Base-by-base conservation (phyloP, 1,140 invertebrate genomes). In the Mizuhopecten yessoensis region DNA sequence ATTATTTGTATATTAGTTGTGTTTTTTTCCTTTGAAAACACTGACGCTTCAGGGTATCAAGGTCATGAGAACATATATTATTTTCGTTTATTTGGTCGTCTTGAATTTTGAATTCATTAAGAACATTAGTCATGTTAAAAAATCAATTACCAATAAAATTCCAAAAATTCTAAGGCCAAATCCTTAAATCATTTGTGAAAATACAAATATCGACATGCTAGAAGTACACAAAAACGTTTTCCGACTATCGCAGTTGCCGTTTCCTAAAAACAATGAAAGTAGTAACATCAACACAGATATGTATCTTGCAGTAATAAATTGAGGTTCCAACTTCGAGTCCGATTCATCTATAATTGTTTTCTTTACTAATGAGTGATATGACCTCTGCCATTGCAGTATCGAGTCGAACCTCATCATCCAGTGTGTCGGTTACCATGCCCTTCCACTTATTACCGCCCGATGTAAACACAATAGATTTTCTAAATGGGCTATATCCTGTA, bases 381-480 rank as follows among this genome's bases (percentile, higher is more conserved):
- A 75, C 57, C 57, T 29, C 5, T 29, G 23, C 5, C 29, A 75
- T 75, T 75, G 23, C 57, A 29, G n/a, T 75, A 29, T 75, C 11
- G 15, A 20, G 57, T 75, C 57, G 57, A 29, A 29, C 57, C 17
- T 29, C 57, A n/a, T 75, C 23, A 75, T 29, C 57, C 0, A 75
- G 29, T 75, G 57, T 75, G 23, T 75, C 57, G 57, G 57, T 75
- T 75, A 75, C 57, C 57, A 23, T 75, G 57, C 57, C 57, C 57
- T 29, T 23, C 57, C 57, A 17, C n/a, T 75, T 75, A 75, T 75
- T 29, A 75, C 57, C 57, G 57, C 57, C 17, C 57, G 57, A 75
- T 75, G 57, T 75, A 75, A 75, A 75, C 57, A 75, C 57, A 75
- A 75, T 75, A 75, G 57, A 75, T 75, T 29, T 75, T n/a, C 57